Percentiles rank a stretch among this genome's conserved stretches.
Conservation (phyloP, 2,888 invertebrate genomes). For the Chalcis sispes region DNA sequence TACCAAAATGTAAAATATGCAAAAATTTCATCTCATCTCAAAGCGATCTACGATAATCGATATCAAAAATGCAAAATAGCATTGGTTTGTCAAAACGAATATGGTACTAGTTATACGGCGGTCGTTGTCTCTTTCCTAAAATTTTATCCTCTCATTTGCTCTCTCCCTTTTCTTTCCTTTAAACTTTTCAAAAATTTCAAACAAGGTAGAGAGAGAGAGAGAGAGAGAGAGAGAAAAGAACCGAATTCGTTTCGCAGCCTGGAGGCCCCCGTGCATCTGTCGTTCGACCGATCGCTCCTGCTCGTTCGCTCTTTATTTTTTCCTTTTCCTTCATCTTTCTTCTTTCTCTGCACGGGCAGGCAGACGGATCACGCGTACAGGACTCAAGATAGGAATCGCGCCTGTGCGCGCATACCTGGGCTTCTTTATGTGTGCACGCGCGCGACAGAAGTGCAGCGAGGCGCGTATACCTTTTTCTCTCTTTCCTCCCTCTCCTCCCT, state of each 20-base stretch:
- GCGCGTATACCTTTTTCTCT: neutral
- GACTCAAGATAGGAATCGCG: too few relatives aligned
- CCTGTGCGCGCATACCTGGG: too few relatives aligned
- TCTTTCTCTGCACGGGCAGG: constrained; percentile 10
- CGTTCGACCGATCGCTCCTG: constrained; percentile 1
- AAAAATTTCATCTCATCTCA: too few relatives aligned
- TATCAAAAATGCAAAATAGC: too few relatives aligned
- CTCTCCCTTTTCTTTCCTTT: neutral
- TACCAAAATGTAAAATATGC: too few relatives aligned
- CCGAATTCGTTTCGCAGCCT: constrained; percentile 27
- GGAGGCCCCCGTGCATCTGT: constrained; percentile 38
- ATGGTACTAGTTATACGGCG: too few relatives aligned
- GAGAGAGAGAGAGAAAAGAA: constrained; percentile 1
- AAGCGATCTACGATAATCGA: too few relatives aligned
- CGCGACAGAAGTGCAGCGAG: constrained; percentile 31
- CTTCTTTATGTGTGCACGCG: neutral
- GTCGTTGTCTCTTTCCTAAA: too few relatives aligned
- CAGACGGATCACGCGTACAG: neutral
- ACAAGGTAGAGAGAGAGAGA: too few relatives aligned
- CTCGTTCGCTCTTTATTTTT: constrained; percentile 13
- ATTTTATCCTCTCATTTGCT: neutral
- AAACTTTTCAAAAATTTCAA: too few relatives aligned
- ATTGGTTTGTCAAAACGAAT: too few relatives aligned
- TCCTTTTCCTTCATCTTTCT: neutral
- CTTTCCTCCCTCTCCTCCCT: neutral